Percentiles rank a stretch among this genome's conserved stretches.
Evolutionary conservation across 2,888 invertebrate species (phyloP).

Genomic region (Agonopterix subpropinquella): DNA sequence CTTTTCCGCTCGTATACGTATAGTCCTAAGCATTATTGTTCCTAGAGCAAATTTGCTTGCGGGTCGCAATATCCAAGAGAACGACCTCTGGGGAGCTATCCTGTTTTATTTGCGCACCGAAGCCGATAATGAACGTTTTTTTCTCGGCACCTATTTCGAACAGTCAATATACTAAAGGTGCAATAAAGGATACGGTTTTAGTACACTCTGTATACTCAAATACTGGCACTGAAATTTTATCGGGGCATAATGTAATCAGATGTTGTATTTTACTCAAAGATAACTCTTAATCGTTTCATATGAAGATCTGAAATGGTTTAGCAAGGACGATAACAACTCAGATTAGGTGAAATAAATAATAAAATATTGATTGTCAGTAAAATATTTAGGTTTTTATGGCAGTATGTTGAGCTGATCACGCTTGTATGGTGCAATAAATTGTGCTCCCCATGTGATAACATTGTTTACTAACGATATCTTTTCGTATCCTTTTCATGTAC

Average conservation of each 20-base stretch:
- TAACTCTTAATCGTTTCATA: conserved; percentile 14
- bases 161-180: conserved; percentile 60
- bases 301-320: conserved; percentile 24
- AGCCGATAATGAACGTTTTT: conserved; percentile 68
- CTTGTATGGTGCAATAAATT: conserved; percentile 1
- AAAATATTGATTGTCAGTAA: conserved; percentile 47
- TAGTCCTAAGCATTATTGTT: conserved; percentile 63
- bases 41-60: conserved; percentile 70
- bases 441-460: no score
- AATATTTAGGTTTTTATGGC: conserved; percentile 44
- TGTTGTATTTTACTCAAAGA: conserved; percentile 22
- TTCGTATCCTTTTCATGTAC: no score
- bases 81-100: conserved; percentile 60
- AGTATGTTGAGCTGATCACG: conserved; percentile 29
- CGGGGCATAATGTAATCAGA: conserved; percentile 39
- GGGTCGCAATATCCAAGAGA: conserved; percentile 68
- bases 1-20: conserved; percentile 29
- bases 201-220: conserved; percentile 25
- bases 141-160: conserved; percentile 46
- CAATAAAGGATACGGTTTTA: conserved; percentile 52
- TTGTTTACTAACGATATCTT: no score
- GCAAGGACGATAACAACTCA: conserved; percentile 15
- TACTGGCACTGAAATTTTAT: conserved; percentile 40
- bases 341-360: conserved; percentile 48
- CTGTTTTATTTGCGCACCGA: conserved; percentile 62